phyloP scores from a whole-genome alignment of 2,797 vertebrate genomes.

The Potorous gilbertii region DNA sequence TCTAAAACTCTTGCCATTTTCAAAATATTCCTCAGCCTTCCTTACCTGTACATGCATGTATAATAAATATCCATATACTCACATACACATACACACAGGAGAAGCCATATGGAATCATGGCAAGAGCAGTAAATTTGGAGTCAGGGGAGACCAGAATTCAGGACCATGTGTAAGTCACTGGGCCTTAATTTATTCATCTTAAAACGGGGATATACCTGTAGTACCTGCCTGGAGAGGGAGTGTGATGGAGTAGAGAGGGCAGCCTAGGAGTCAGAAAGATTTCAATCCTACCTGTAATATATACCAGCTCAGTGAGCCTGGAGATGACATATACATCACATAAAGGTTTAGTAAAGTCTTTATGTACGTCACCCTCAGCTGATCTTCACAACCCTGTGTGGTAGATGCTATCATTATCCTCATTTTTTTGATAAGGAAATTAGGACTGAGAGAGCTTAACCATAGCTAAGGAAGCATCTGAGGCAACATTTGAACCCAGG shows the following conservation, averaged over 20 bases:
- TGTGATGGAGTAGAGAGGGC: background rate
- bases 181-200: background rate
- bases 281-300: background rate
- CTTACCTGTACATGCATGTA: background rate
- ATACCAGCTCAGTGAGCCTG: background rate
- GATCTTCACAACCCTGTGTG: background rate
- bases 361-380: background rate
- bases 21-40: background rate
- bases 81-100: background rate
- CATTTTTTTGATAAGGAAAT: background rate
- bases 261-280: background rate
- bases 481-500: background rate
- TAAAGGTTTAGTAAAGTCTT: background rate
- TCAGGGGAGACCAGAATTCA: background rate
- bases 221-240: background rate
- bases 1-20: background rate
- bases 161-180: background rate
- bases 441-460: background rate
- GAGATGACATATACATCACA: background rate
- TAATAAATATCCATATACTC: background rate
- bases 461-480: background rate
- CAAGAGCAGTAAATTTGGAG: background rate
- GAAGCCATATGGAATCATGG: background rate
- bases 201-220: background rate
- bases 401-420: background rate